Base-by-base conservation (phyloP, 1,140 invertebrate species). In the Micrasema longulum region DNA sequence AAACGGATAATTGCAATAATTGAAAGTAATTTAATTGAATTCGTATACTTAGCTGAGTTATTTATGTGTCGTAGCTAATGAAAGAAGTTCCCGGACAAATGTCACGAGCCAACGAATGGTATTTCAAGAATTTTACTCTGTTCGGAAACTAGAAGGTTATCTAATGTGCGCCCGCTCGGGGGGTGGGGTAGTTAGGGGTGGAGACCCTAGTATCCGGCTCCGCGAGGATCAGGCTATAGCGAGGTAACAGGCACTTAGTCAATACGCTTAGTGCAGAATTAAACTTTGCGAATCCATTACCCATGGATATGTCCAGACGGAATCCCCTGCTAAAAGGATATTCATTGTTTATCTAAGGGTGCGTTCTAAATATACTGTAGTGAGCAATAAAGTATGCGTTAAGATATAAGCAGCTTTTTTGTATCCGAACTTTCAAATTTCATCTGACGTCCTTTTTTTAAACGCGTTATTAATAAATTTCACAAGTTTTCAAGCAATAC, bases 1-100 rank as follows among this genome's bases (percentile, higher is more conserved):
- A 11, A n/a, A 43, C 41, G 11, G 11, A 43, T 43, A 43, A 43
- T 43, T 43, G 41, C 14, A 43, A 11, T 5, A 43, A 16, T n/a
- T 43, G 3, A 3, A 43, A 43, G 14, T n/a, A 43, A 38, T n/a
- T 11, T 43, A 16, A n/a, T 43, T 43, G 14, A 43, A 43, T n/a
- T 43, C 12, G 41, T 43, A 43, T 11, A n/a, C 14, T n/a, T 43
- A 3, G 10, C 14, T 48, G 26, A 23, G 23, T 53, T 53, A 16
- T 53, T 53, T 53, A 53, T 53, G 20, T 53, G 50, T 53, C 50
- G 50, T 31, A 60, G 22, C 55, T 38, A 60, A 60, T 60, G 55
- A 60, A 60, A 60, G 55, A 60, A 60, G 55, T 60, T 60, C 36
- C 55, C 55, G 55, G 55, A 60, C 31, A 60, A 53, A 53, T 48